A percentile compares a stretch with the other conserved stretches of the same genome.
These are phyloP conservation scores for Gerosis bhagava DNA, from an alignment of 2,888 invertebrate species.

Conservation along the genomic window DNA sequence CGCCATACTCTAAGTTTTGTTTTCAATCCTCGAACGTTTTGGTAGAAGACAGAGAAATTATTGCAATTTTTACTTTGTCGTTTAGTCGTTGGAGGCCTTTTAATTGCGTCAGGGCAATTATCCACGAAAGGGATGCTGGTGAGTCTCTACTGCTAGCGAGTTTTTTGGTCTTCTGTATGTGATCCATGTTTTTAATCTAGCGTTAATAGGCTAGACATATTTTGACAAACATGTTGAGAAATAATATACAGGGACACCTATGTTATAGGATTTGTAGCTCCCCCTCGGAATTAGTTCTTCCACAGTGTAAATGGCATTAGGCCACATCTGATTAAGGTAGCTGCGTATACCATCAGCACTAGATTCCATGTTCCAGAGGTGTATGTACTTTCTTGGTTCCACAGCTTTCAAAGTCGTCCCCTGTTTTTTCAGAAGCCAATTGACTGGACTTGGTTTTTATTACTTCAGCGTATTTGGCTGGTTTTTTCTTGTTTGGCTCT, in stretches of 20 bases:
- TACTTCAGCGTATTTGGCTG: no score
- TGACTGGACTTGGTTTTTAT: no score
- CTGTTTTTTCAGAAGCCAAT: no score
- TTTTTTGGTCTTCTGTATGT: background rate
- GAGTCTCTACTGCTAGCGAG: no score
- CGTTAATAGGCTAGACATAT: background rate
- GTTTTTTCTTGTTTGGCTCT: no score
- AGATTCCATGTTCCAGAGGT: background rate
- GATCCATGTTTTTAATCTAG: background rate
- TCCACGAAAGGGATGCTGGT: no score
- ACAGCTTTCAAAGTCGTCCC: background rate
- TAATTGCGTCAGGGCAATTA: no score
- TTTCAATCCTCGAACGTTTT: slow-evolving; percentile 28
- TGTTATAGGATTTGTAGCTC: background rate
- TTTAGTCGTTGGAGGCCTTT: no score
- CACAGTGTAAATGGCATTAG: background rate
- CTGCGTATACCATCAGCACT: background rate
- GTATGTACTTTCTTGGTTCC: background rate
- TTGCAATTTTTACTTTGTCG: no score
- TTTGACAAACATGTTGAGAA: background rate
- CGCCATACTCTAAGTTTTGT: slow-evolving; percentile 24
- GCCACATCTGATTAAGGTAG: background rate
- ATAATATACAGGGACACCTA: background rate
- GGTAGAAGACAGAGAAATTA: no score
- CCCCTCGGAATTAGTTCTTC: background rate